These are phyloP conservation scores for Morpho achilles DNA, from an alignment of 2,888 invertebrate genomes.

Conservation along the genomic window DNA sequence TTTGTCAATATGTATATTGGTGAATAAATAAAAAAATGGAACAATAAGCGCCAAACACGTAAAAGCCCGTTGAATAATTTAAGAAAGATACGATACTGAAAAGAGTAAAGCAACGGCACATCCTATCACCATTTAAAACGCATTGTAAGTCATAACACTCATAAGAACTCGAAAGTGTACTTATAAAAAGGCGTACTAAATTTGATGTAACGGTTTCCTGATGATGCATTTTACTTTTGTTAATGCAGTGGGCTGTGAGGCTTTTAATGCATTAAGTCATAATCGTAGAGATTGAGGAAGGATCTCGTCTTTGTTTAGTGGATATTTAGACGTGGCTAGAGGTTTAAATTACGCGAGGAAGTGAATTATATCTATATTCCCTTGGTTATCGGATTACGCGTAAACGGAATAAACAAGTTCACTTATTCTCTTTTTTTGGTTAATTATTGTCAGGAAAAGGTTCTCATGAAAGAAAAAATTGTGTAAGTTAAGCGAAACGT, in stretches of 20 bases:
- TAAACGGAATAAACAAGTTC: too few species aligned
- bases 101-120: constrained; percentile 1
- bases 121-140: constrained; percentile 7
- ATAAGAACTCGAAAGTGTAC: constrained; percentile 33
- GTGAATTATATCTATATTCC: too few species aligned
- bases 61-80: too few species aligned
- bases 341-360: too few species aligned
- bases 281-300: constrained; percentile 12
- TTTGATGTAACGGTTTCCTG: constrained; percentile 18
- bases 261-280: constrained; percentile 24
- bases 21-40: too few species aligned
- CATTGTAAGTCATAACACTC: constrained; percentile 29
- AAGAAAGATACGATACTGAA: background rate
- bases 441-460: too few species aligned
- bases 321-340: constrained; percentile 1
- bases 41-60: too few species aligned
- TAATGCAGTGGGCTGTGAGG: constrained; percentile 20
- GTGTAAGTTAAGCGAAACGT: too few species aligned
- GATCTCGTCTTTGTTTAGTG: constrained; percentile 4
- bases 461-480: too few species aligned
- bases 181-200: constrained; percentile 16
- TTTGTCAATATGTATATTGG: too few species aligned
- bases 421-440: too few species aligned
- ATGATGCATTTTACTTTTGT: constrained; percentile 17
- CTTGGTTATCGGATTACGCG: too few species aligned